Evolutionary conservation across 2,113 vertebrate species (phyloP).

Genomic region (Falco punctatus): DNA sequence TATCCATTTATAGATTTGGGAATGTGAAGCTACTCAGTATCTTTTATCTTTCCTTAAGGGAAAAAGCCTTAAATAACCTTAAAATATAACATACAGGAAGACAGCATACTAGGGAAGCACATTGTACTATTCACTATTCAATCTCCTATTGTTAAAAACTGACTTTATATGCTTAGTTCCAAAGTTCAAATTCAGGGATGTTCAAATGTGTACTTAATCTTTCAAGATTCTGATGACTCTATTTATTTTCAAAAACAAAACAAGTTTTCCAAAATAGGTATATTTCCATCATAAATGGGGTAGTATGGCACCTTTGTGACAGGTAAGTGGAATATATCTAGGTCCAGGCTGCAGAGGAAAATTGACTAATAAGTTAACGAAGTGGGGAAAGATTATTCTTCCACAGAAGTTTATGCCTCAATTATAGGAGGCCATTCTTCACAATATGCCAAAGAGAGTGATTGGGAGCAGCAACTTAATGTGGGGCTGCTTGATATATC

Average conservation of each 20-base stretch:
- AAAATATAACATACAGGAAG: neutral
- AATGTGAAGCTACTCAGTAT: neutral
- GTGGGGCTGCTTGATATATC: neutral
- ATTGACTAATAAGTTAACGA: neutral
- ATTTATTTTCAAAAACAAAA: neutral
- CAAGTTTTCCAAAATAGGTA: rapidly evolving
- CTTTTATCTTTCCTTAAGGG: neutral
- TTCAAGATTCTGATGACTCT: neutral
- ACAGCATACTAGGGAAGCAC: neutral
- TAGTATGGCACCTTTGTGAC: neutral
- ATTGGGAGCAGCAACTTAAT: neutral
- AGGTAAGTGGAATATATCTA: neutral
- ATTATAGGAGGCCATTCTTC: neutral
- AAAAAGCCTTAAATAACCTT: neutral
- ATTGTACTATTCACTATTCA: neutral
- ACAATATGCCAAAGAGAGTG: neutral
- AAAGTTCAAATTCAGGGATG: neutral
- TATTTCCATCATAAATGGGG: neutral
- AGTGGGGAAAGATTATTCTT: neutral
- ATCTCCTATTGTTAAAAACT: neutral
- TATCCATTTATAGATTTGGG: neutral
- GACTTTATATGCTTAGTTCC: neutral
- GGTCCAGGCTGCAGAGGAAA: neutral
- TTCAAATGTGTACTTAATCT: neutral
- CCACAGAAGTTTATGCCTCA: neutral